These are phyloP conservation scores for Phymorhynchus buccinoides DNA, from an alignment of 1,140 invertebrate genomes.

Conservation along the genomic window DNA sequence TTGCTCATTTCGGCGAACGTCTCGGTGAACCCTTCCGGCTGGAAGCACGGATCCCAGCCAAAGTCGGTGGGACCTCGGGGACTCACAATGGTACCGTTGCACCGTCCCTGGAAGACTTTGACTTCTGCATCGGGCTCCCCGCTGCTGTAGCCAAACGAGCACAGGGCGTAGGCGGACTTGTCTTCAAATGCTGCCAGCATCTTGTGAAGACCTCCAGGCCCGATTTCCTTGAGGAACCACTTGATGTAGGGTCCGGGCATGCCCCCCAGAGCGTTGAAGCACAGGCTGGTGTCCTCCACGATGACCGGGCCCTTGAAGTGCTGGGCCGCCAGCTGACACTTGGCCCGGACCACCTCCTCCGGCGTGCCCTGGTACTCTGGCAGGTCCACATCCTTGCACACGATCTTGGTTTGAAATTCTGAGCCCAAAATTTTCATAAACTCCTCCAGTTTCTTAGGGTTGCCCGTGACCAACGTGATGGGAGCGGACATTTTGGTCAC, in stretches of 20 bases:
- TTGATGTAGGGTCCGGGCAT: slow-evolving; percentile 98
- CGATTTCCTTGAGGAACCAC: slow-evolving; percentile 95
- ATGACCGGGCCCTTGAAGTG: slow-evolving; percentile 86
- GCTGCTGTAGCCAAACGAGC: slow-evolving; percentile 83
- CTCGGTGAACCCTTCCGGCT: slow-evolving; percentile 85
- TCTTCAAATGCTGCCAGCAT: slow-evolving; percentile 87
- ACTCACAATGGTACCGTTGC: slow-evolving; percentile 88
- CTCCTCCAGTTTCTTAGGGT: slow-evolving; percentile 93
- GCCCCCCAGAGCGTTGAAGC: slow-evolving; percentile 93
- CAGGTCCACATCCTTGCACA: slow-evolving; percentile 85
- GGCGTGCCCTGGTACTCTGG: slow-evolving; percentile 95
- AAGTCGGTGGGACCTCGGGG: slow-evolving; percentile 90
- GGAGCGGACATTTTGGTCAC: slow-evolving; percentile 42
- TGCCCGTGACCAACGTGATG: slow-evolving; percentile 89
- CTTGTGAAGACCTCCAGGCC: slow-evolving; percentile 82
- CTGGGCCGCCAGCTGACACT: slow-evolving; percentile 86
- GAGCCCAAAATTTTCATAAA: slow-evolving; percentile 87
- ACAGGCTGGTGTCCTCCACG: slow-evolving; percentile 94
- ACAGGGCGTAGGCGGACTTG: slow-evolving; percentile 92
- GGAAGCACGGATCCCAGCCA: slow-evolving; percentile 98
- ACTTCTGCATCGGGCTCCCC: slow-evolving; percentile 65
- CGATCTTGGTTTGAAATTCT: slow-evolving; percentile 79
- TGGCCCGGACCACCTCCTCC: slow-evolving; percentile 86
- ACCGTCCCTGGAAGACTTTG: slow-evolving; percentile 83
- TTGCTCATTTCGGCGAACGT: slow-evolving; percentile 95